These are phyloP conservation scores for Loxodonta africana DNA, from an alignment of 2,113 vertebrate species.

Conservation along the genomic window DNA sequence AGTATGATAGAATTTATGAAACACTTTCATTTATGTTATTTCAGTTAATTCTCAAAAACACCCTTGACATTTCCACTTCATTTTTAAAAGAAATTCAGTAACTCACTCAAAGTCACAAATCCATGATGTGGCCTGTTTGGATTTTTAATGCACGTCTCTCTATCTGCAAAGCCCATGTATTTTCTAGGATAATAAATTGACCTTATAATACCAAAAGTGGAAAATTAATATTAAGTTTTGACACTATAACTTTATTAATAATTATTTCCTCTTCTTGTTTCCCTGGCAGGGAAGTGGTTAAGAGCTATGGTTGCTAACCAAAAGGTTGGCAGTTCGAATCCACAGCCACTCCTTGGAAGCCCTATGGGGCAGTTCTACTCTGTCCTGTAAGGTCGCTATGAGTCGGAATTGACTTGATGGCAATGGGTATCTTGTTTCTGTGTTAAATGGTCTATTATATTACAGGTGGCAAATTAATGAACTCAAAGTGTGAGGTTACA, in stretches of 20 bases:
- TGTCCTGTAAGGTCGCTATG: too few relatives aligned
- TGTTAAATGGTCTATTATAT: background rate
- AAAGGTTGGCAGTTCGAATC: too few relatives aligned
- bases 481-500: background rate
- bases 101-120: background rate
- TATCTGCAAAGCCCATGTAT: too few relatives aligned
- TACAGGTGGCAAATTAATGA: background rate
- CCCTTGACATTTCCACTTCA: background rate
- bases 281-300: too few relatives aligned
- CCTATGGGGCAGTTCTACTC: too few relatives aligned
- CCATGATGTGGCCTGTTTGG: background rate
- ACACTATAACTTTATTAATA: background rate
- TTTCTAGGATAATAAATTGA: background rate
- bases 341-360: too few relatives aligned
- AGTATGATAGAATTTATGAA: background rate
- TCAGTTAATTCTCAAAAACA: background rate
- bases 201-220: background rate
- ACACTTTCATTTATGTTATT: background rate
- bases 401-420: too few relatives aligned
- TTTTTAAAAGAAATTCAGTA: background rate
- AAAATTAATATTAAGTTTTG: background rate
- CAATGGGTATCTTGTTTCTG: background rate
- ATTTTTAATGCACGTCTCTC: background rate
- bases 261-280: background rate
- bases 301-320: too few relatives aligned